Evolutionary conservation across 1,140 invertebrate species (phyloP).

Genomic region (Zeugodacus cucurbitae): DNA sequence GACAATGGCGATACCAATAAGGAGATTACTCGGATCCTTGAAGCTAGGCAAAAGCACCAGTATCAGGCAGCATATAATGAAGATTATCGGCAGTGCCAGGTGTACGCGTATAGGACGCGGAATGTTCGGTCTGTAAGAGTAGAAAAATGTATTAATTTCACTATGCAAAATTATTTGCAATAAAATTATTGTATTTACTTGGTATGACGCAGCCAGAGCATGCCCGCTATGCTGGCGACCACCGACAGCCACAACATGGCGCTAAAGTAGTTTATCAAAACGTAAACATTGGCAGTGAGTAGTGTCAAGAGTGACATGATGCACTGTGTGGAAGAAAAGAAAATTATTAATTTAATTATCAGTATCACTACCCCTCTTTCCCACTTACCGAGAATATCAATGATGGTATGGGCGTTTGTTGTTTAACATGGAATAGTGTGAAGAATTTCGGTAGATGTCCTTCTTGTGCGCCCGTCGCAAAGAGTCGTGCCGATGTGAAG

Average conservation of each 20-base stretch:
- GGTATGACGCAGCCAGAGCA: slow-evolving; percentile 80
- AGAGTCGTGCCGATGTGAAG: slow-evolving; percentile 86
- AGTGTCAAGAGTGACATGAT: slow-evolving; percentile 79
- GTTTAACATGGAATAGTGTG: slow-evolving; percentile 79
- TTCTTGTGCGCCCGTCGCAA: slow-evolving; percentile 82
- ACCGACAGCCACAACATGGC: slow-evolving; percentile 84
- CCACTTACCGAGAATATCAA: slow-evolving; percentile 78
- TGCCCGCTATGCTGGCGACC: slow-evolving; percentile 78
- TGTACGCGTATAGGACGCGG: slow-evolving; percentile 84
- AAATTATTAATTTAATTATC: not conserved
- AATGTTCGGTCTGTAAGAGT: slow-evolving; percentile 72
- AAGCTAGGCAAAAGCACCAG: slow-evolving; percentile 86
- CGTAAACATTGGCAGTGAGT: slow-evolving; percentile 76
- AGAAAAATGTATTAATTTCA: not conserved
- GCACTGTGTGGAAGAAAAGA: slow-evolving; percentile 71
- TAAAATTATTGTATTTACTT: slow-evolving; percentile 55
- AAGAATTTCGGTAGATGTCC: slow-evolving; percentile 85
- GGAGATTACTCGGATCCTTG: slow-evolving; percentile 81
- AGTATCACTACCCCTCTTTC: not conserved
- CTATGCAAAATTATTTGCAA: not conserved
- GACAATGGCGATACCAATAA: slow-evolving; percentile 85
- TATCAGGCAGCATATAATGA: slow-evolving; percentile 85
- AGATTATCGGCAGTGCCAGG: slow-evolving; percentile 83
- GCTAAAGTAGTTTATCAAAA: slow-evolving; percentile 83
- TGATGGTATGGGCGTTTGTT: slow-evolving; percentile 84